Evolutionary conservation across 2,888 invertebrate genomes (phyloP).

Genomic region (Nysson spinosus): DNA sequence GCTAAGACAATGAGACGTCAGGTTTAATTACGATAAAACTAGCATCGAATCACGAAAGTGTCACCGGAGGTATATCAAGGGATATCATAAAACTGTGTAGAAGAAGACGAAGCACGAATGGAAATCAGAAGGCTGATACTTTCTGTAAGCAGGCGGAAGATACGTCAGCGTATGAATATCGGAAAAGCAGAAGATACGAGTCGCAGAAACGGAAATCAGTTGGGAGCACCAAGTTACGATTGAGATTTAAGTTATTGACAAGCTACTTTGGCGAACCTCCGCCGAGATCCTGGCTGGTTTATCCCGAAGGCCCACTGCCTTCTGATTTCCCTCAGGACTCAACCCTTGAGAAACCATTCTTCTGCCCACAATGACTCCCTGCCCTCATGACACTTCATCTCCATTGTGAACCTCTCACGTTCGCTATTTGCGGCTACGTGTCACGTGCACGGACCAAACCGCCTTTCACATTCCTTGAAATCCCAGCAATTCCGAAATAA

Average conservation of each 20-base stretch:
- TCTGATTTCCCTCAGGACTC: constrained; percentile 76
- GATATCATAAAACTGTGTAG: too few species aligned
- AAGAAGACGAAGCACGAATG: too few species aligned
- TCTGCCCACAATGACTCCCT: constrained; percentile 74
- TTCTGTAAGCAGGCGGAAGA: constrained; percentile 31
- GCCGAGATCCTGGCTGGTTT: constrained; percentile 69
- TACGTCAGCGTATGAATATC: constrained; percentile 58
- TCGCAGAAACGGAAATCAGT: constrained; percentile 71
- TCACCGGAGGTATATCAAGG: too few species aligned
- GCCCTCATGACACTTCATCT: constrained; percentile 61
- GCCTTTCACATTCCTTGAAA: constrained; percentile 7
- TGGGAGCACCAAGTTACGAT: constrained; percentile 75
- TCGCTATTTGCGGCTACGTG: constrained; percentile 31
- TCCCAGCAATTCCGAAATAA: constrained; percentile 3
- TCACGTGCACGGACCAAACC: constrained; percentile 15
- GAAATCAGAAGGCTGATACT: constrained; percentile 16
- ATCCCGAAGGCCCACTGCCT: constrained; percentile 73
- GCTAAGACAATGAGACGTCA: too few species aligned
- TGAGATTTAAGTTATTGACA: constrained; percentile 78
- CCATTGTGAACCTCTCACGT: constrained; percentile 46
- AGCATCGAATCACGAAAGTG: too few species aligned
- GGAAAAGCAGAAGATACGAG: constrained; percentile 53
- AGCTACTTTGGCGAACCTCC: constrained; percentile 75
- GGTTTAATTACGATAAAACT: too few species aligned
- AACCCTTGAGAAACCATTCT: constrained; percentile 76